phyloP scores from a whole-genome alignment of 2,888 invertebrate genomes.

The Bugulina stolonifera region DNA sequence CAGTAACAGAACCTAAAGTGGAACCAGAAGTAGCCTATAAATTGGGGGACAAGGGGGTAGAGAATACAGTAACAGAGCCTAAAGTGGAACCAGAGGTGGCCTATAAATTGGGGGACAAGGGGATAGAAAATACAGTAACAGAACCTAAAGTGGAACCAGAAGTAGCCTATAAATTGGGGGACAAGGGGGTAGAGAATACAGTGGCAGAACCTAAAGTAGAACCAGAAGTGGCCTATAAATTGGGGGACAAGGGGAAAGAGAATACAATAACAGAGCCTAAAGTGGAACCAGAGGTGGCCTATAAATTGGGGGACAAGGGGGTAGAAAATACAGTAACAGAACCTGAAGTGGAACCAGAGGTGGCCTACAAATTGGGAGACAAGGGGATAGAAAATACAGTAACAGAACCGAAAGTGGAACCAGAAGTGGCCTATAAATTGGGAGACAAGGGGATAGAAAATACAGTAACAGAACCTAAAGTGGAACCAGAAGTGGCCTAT shows the following conservation, averaged over 20 bases:
- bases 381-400: neutral
- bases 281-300: neutral
- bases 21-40: neutral
- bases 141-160: neutral
- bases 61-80: neutral
- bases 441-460: constrained; percentile 22
- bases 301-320: constrained; percentile 14
- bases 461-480: neutral
- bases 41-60: neutral
- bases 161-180: neutral
- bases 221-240: constrained; percentile 1
- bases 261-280: neutral
- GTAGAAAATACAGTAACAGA: neutral
- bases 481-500: neutral
- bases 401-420: neutral
- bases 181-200: constrained; percentile 2
- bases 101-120: neutral
- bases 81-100: too few species aligned
- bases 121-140: neutral
- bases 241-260: neutral
- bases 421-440: neutral
- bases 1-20: neutral
- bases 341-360: neutral
- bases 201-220: neutral
- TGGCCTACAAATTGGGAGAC: constrained; percentile 14